Conservation (phyloP, 2,113 vertebrate genomes). For the Cephalopterus ornatus region DNA sequence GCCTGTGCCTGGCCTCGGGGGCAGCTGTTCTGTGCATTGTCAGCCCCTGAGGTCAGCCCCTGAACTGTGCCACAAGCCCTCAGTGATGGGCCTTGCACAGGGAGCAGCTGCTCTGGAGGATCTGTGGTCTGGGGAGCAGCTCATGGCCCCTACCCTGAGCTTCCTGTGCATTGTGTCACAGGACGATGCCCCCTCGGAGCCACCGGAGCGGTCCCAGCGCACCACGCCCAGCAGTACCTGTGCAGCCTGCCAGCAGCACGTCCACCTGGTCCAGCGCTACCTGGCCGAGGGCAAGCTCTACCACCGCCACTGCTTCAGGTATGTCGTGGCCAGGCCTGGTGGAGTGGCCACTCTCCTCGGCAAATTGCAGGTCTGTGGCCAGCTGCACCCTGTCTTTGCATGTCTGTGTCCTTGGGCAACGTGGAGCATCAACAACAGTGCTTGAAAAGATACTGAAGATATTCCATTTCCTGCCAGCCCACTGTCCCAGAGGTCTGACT, state of each 20-base stretch:
- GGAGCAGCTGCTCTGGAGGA: background rate
- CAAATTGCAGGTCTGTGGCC: background rate
- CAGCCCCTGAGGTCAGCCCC: background rate
- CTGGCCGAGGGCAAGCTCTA: conserved; percentile 91
- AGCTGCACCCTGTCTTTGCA: background rate
- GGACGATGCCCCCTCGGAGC: background rate
- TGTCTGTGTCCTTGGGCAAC: background rate
- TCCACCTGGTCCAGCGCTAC: conserved; percentile 94
- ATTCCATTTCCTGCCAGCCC: background rate
- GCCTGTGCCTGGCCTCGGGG: background rate
- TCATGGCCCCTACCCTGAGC: background rate
- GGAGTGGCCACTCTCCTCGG: fast-evolving
- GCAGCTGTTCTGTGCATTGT: background rate
- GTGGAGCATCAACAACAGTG: fast-evolving
- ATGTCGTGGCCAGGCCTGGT: background rate
- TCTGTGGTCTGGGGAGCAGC: background rate
- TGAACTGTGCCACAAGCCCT: background rate
- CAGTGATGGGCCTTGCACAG: fast-evolving
- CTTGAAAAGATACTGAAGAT: background rate
- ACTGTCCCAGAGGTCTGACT: background rate
- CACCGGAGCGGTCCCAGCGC: background rate
- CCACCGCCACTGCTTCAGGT: conserved; percentile 98
- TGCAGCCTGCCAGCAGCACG: conserved; percentile 85
- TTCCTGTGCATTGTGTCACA: background rate
- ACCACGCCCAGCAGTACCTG: conserved; percentile 85